phyloP scores from a whole-genome alignment of 1,140 invertebrate species.

The Teleogryllus occipitalis region DNA sequence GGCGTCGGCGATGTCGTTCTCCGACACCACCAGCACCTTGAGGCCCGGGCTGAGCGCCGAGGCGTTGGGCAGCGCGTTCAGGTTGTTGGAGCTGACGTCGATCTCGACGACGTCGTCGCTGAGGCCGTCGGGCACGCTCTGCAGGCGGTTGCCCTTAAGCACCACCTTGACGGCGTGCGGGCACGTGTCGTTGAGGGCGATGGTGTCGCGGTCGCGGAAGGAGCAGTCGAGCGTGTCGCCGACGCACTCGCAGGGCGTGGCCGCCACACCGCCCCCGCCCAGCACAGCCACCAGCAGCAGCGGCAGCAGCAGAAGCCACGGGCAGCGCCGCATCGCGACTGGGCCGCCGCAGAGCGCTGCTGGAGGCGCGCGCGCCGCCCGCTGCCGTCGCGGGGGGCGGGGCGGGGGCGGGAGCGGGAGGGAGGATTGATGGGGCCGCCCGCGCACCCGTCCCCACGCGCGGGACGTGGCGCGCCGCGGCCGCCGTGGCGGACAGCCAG shows the following conservation, averaged over 20 bases:
- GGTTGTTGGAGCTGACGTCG: background rate
- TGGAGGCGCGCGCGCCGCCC: too few species aligned
- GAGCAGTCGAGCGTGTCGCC: background rate
- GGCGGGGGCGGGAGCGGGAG: too few species aligned
- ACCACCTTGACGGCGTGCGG: background rate
- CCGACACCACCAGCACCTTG: background rate
- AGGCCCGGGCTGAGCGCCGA: background rate
- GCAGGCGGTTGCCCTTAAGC: background rate
- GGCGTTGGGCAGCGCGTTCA: background rate
- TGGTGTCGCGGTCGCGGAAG: background rate
- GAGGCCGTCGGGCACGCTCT: background rate
- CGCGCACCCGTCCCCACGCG: too few species aligned
- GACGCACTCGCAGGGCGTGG: background rate
- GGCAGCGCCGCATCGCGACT: too few species aligned
- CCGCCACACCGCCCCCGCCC: too few species aligned
- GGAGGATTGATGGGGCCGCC: too few species aligned
- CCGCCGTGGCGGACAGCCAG: too few species aligned
- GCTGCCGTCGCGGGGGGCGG: too few species aligned
- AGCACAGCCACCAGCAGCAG: too few species aligned
- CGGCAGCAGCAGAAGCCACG: too few species aligned
- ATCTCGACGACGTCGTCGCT: background rate
- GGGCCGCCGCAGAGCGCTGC: too few species aligned
- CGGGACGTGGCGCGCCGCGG: too few species aligned
- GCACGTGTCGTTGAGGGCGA: background rate
- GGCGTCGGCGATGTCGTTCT: background rate